A percentile compares a stretch with the other conserved stretches of the same genome.
These are phyloP conservation scores for Cerastoderma edule DNA, from an alignment of 2,888 invertebrate species.

Conservation along the genomic window DNA sequence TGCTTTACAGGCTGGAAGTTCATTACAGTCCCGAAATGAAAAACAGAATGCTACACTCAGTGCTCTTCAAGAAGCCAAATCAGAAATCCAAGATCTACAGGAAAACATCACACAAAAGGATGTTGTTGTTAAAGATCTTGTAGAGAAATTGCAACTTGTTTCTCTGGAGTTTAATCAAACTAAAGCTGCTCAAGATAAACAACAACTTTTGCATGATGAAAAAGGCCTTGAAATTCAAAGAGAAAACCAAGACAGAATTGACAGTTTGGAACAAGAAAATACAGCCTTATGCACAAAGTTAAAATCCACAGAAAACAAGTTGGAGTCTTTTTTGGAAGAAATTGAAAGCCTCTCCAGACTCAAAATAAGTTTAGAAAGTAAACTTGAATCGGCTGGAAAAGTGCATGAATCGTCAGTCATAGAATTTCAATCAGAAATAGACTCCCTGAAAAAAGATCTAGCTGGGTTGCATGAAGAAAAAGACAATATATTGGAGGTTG, in stretches of 20 bases:
- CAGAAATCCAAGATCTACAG: conserved; percentile 77
- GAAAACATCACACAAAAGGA: conserved; percentile 69
- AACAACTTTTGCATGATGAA: not conserved
- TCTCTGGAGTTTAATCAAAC: conserved; percentile 53
- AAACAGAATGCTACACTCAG: conserved; percentile 71
- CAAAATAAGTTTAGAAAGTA: conserved; percentile 14
- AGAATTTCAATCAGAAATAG: not conserved
- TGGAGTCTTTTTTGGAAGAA: conserved; percentile 30
- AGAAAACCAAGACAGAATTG: conserved; percentile 26
- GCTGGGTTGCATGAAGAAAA: not conserved
- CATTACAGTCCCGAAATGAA: conserved; percentile 70
- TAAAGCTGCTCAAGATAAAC: conserved; percentile 28
- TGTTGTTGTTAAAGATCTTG: conserved; percentile 52
- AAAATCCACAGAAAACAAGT: conserved; percentile 32
- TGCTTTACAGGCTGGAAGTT: conserved; percentile 75
- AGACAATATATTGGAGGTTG: not conserved
- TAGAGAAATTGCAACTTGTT: conserved; percentile 55
- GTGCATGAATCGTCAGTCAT: not conserved
- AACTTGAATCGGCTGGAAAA: not conserved
- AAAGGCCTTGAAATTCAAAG: conserved; percentile 10
- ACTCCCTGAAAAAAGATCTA: conserved; percentile 3
- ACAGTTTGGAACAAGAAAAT: conserved; percentile 20
- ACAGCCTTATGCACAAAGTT: conserved; percentile 15
- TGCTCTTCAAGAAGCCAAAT: conserved; percentile 78
- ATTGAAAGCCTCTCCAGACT: conserved; percentile 16